phyloP scores from a whole-genome alignment of 2,888 invertebrate genomes.

The Melanchra persicariae region DNA sequence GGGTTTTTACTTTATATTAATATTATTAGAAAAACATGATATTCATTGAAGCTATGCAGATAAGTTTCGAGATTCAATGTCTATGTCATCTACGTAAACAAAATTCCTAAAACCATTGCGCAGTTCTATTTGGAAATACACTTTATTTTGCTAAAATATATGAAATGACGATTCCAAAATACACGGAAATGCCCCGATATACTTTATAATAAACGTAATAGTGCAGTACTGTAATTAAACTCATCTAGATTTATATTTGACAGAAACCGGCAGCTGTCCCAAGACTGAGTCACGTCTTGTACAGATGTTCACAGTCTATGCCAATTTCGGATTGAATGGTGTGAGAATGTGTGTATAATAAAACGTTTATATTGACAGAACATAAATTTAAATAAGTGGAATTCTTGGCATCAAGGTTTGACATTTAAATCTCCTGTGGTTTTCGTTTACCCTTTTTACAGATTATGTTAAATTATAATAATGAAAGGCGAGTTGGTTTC shows the following conservation, averaged over 20 bases:
- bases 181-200: slow-evolving; percentile 32
- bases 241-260: slow-evolving; percentile 72
- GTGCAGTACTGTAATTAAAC: slow-evolving; percentile 67
- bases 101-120: background rate
- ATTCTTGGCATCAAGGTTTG: slow-evolving; percentile 32
- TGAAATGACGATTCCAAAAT: slow-evolving; percentile 21
- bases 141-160: background rate
- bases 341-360: slow-evolving; percentile 28
- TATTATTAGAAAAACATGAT: background rate
- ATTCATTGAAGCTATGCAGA: background rate
- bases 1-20: background rate
- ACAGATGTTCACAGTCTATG: slow-evolving; percentile 62
- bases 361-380: slow-evolving; percentile 33
- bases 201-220: slow-evolving; percentile 54
- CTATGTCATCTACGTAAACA: background rate
- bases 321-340: slow-evolving; percentile 60
- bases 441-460: background rate
- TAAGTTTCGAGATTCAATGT: background rate
- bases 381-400: background rate
- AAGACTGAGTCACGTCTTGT: slow-evolving; percentile 47
- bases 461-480: background rate
- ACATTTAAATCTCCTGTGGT: slow-evolving; percentile 5
- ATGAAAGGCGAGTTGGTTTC: too few species aligned
- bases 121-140: background rate
- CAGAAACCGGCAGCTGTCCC: slow-evolving; percentile 72